Conservation (phyloP, 2,113 vertebrate genomes). For the Aphelocoma coerulescens region DNA sequence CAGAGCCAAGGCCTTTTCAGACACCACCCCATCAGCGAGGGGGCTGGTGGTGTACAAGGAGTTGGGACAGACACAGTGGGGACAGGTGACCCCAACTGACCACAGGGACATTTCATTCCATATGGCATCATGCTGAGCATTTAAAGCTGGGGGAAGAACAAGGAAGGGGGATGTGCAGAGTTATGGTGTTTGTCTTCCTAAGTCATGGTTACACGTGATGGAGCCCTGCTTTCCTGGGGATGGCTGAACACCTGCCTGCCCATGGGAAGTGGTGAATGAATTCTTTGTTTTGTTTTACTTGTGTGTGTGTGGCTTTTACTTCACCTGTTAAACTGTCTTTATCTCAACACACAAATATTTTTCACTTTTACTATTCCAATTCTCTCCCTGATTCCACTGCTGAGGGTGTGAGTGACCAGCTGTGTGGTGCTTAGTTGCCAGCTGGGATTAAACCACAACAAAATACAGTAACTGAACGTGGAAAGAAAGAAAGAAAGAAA, state of each 20-base stretch:
- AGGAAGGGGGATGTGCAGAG: not conserved
- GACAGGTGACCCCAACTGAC: not conserved
- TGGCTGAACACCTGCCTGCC: not conserved
- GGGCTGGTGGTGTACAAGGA: no score
- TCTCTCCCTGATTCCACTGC: not conserved
- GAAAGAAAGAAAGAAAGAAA: not conserved
- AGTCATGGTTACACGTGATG: rapidly evolving
- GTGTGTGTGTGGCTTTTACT: not conserved
- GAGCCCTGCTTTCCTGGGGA: not conserved
- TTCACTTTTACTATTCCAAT: not conserved
- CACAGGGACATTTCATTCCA: not conserved
- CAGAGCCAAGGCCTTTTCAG: not conserved
- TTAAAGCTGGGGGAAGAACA: not conserved
- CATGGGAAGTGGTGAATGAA: not conserved
- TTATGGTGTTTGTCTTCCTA: not conserved
- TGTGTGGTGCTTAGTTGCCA: not conserved
- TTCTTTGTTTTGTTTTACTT: not conserved
- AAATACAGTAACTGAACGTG: not conserved
- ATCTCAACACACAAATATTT: not conserved
- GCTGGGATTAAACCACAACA: not conserved
- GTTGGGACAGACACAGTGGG: not conserved
- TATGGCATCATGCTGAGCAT: no score
- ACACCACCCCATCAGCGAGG: not conserved
- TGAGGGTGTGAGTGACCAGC: not conserved
- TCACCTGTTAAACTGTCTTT: not conserved